A percentile compares a stretch with the other conserved stretches of the same genome.
phyloP scores from a whole-genome alignment of 2,888 invertebrate genomes.

The Sialis fuliginosa region DNA sequence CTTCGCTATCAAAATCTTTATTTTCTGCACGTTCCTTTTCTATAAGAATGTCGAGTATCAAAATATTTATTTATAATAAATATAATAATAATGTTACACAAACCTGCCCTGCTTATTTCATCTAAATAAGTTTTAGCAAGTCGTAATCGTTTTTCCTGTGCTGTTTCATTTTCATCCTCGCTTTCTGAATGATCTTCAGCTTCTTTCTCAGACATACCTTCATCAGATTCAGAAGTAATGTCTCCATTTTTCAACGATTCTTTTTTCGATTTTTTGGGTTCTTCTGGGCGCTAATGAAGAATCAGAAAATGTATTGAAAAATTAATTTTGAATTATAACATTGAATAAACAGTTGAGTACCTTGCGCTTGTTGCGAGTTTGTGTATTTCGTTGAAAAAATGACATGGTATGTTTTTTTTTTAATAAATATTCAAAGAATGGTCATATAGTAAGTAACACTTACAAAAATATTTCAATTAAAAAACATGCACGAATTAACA shows the following conservation, averaged over 20 bases:
- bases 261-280: conserved; percentile 4
- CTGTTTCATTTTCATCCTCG: conserved; percentile 59
- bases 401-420: no score
- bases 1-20: conserved; percentile 36
- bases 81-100: conserved; percentile 6
- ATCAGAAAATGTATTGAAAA: no score
- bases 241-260: conserved; percentile 28
- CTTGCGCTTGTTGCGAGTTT: no score
- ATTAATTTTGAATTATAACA: no score
- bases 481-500: no score
- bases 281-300: no score
- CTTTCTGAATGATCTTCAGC: conserved; percentile 15
- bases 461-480: no score
- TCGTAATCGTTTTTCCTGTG: conserved; percentile 78
- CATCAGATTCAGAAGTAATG: conserved; percentile 44
- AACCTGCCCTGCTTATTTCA: conserved; percentile 65
- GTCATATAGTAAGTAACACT: no score
- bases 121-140: conserved; percentile 79
- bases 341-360: no score
- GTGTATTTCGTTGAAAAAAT: no score
- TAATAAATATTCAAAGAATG: no score
- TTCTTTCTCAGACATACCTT: conserved; percentile 33
- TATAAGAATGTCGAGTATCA: conserved; percentile 11
- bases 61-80: no score
- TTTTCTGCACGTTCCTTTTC: conserved; percentile 50